Evolutionary conservation across 2,113 vertebrate species (phyloP).

Genomic region (Scytalopus superciliaris): DNA sequence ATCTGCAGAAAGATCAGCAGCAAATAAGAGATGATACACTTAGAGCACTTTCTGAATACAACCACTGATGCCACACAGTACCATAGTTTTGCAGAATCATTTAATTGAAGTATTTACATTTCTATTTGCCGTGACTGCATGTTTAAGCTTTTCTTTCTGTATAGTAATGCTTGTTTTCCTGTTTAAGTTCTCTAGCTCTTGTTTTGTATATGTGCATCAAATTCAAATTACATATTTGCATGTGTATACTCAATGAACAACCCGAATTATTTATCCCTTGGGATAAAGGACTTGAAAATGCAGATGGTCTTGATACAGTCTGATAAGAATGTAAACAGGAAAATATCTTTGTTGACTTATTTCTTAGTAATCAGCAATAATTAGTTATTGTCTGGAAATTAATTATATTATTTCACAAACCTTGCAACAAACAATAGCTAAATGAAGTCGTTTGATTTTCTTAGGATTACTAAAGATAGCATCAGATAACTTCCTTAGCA

Average conservation of each 20-base stretch:
- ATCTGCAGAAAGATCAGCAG: not conserved
- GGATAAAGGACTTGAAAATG: slow-evolving; percentile 74
- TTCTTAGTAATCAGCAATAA: slow-evolving; percentile 79
- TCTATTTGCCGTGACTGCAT: not conserved
- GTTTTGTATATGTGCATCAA: slow-evolving; percentile 38
- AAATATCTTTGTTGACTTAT: slow-evolving; percentile 84
- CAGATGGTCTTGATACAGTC: slow-evolving; percentile 83
- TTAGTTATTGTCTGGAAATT: slow-evolving; percentile 76
- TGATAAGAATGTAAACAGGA: slow-evolving; percentile 83
- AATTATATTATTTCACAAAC: slow-evolving; percentile 67
- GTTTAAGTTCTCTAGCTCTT: slow-evolving; percentile 8
- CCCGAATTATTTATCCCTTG: slow-evolving; percentile 73
- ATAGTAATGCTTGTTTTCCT: not conserved
- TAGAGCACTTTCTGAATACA: not conserved
- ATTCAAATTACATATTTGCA: slow-evolving; percentile 62
- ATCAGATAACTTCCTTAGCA: not conserved
- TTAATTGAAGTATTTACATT: not conserved
- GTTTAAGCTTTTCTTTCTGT: slow-evolving; percentile 7
- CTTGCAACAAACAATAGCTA: slow-evolving; percentile 41
- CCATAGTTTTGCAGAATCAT: not conserved
- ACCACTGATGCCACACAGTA: not conserved
- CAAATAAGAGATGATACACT: not conserved
- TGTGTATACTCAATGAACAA: slow-evolving; percentile 65
- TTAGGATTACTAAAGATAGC: slow-evolving; percentile 11
- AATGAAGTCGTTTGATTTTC: slow-evolving; percentile 54